These are phyloP conservation scores for Nothobranchius furzeri DNA, from an alignment of 2,113 vertebrate genomes.

Conservation along the genomic window DNA sequence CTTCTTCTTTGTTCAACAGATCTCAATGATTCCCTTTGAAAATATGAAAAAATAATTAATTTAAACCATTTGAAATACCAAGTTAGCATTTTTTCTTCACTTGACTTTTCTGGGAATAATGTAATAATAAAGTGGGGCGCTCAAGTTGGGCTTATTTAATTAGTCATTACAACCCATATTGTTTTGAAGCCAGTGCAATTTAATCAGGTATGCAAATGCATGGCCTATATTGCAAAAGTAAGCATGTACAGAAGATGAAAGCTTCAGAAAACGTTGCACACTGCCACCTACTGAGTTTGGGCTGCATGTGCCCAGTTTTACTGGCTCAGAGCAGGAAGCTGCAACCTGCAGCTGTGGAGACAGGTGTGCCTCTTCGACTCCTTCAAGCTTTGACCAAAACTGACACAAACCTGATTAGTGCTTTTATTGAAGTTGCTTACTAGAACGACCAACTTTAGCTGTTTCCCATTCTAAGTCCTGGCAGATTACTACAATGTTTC, in stretches of 20 bases:
- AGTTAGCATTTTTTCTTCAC: conserved; percentile 13
- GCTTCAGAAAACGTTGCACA: conserved; percentile 42
- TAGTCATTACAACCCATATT: conserved; percentile 44
- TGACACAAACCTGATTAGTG: no score
- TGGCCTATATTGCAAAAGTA: conserved; percentile 60
- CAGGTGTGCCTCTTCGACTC: no score
- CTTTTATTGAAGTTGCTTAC: no score
- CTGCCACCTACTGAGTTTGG: conserved; percentile 62
- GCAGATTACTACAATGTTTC: no score
- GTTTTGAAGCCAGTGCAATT: conserved; percentile 51
- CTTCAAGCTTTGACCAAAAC: no score
- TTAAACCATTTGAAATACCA: conserved; percentile 14
- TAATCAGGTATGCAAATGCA: conserved; percentile 65
- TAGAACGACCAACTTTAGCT: no score
- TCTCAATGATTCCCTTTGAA: not conserved
- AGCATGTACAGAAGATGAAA: conserved; percentile 34
- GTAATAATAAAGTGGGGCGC: conserved; percentile 31
- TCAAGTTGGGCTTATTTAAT: conserved; percentile 54
- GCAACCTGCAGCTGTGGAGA: no score
- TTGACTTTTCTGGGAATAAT: conserved; percentile 23
- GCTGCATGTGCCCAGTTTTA: conserved; percentile 2
- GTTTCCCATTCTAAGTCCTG: no score
- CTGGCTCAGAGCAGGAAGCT: no score
- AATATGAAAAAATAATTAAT: conserved; percentile 8
- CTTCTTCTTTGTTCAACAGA: not conserved